These are phyloP conservation scores for Notamacropus eugenii DNA, from an alignment of 2,797 vertebrate genomes.

Conservation along the genomic window DNA sequence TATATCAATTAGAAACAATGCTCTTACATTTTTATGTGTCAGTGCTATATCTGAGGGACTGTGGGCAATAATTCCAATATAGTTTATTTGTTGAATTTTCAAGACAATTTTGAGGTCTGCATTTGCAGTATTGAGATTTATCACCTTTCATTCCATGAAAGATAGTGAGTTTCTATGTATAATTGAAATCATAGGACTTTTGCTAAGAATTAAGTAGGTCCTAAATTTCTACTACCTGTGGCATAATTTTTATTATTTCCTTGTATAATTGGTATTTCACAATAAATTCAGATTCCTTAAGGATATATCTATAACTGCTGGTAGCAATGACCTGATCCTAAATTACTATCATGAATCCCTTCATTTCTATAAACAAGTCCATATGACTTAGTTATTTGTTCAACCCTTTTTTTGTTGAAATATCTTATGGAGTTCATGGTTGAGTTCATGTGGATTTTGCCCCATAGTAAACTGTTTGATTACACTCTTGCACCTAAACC, in stretches of 20 bases:
- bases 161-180: not conserved
- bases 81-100: not conserved
- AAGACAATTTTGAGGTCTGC: not conserved
- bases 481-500: not conserved
- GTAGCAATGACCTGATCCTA: not conserved
- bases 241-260: not conserved
- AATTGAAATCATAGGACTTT: not conserved
- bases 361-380: not conserved
- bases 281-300: not conserved
- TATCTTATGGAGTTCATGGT: not conserved
- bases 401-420: not conserved
- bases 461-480: not conserved
- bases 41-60: not conserved
- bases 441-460: not conserved
- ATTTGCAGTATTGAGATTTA: not conserved
- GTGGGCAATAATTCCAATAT: not conserved
- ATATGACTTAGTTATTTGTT: not conserved
- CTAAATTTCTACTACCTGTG: not conserved
- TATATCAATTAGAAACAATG: not conserved
- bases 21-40: not conserved
- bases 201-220: not conserved
- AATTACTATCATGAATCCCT: not conserved
- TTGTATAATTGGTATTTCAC: not conserved
- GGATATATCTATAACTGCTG: not conserved
- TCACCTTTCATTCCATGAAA: not conserved